Evolutionary conservation across 2,797 vertebrate species (phyloP).

Genomic region (Channallabes apus): DNA sequence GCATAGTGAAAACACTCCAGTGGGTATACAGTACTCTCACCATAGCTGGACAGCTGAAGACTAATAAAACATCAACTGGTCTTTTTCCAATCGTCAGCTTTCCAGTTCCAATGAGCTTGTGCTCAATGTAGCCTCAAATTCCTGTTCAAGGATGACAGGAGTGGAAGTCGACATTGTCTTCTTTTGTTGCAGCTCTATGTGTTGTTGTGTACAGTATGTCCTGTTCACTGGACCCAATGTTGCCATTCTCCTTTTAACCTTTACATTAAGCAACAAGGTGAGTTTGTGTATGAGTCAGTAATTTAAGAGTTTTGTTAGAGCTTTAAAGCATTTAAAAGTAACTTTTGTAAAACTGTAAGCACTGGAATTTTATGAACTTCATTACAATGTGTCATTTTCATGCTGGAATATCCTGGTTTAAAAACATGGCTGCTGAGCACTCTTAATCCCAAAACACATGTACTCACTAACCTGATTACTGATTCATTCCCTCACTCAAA

Average conservation of each 20-base stretch:
- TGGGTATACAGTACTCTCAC: not conserved
- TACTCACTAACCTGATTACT: too few species aligned
- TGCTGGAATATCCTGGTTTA: too few species aligned
- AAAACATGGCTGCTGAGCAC: too few species aligned
- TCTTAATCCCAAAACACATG: too few species aligned
- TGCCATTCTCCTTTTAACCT: not conserved
- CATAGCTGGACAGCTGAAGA: not conserved
- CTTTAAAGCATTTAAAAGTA: not conserved
- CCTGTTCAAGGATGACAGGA: not conserved
- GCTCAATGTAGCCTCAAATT: not conserved
- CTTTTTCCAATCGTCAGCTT: not conserved
- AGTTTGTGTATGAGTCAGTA: not conserved
- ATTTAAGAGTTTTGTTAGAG: not conserved
- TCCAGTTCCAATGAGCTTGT: not conserved
- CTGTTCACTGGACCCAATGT: not conserved
- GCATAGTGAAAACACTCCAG: not conserved
- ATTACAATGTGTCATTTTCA: not conserved
- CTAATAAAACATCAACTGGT: not conserved
- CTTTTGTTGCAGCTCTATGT: not conserved
- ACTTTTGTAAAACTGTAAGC: not conserved
- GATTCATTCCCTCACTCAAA: too few species aligned
- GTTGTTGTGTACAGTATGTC: too few species aligned
- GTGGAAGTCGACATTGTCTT: not conserved
- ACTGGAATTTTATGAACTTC: not conserved
- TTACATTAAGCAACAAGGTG: not conserved